Conservation (phyloP, 2,113 vertebrate genomes). For the Cavia aperea region DNA sequence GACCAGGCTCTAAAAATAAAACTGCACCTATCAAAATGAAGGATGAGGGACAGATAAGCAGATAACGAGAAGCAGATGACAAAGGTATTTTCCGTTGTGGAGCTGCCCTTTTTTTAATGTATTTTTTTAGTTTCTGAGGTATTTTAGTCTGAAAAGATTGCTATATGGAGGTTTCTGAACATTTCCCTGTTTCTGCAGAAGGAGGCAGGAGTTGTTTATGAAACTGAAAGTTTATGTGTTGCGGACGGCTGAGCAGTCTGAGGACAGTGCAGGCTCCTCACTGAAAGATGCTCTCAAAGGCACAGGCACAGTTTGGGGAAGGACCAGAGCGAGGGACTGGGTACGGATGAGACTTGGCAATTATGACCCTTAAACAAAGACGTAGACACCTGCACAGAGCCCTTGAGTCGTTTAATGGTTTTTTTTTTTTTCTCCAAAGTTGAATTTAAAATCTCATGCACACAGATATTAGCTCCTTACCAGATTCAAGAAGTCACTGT, state of each 20-base stretch:
- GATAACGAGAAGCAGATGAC: constrained; percentile 42
- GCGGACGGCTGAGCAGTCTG: neutral
- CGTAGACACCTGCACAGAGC: neutral
- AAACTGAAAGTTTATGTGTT: neutral
- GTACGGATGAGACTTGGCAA: neutral
- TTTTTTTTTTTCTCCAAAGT: neutral
- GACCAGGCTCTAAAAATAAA: constrained; percentile 52
- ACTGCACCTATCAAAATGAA: constrained; percentile 41
- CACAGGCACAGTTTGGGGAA: neutral
- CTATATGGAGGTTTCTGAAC: neutral
- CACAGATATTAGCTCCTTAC: neutral
- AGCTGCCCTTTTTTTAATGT: neutral
- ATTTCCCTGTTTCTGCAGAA: neutral
- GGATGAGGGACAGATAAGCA: constrained; percentile 53
- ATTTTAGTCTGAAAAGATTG: constrained; percentile 11
- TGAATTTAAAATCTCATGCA: neutral
- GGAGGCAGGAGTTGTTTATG: neutral
- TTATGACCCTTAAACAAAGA: neutral
- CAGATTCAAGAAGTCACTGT: neutral
- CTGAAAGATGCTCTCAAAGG: neutral
- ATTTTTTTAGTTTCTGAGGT: neutral
- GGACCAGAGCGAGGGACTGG: neutral
- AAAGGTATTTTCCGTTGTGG: neutral
- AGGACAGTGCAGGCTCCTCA: neutral
- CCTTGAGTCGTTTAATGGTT: neutral